A percentile compares a stretch with the other conserved stretches of the same genome.
phyloP scores from a whole-genome alignment of 1,140 invertebrate genomes.

The Pogonomyrmex barbatus region DNA sequence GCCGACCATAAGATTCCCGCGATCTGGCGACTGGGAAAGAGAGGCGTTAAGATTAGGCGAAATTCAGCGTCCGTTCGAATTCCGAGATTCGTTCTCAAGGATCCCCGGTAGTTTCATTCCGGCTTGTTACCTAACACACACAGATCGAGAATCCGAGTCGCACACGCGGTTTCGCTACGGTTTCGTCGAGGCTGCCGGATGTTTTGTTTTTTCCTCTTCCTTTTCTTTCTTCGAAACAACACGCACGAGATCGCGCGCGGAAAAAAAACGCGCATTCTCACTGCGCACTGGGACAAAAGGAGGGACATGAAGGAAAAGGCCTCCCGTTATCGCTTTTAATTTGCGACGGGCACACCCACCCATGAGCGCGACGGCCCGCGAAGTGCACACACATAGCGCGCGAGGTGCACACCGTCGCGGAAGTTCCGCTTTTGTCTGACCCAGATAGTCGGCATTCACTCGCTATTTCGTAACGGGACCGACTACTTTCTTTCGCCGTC shows the following conservation, averaged over 20 bases:
- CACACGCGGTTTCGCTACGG: not conserved
- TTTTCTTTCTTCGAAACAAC: not conserved
- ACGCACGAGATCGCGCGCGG: not conserved
- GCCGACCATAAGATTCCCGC: not conserved
- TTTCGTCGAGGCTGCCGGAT: not conserved
- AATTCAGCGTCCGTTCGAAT: not conserved
- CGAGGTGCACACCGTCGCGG: conserved; percentile 68
- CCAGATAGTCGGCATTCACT: conserved; percentile 84
- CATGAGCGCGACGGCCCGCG: conserved; percentile 1
- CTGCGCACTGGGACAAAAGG: not conserved
- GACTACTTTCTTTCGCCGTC: conserved; percentile 83
- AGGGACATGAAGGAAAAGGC: not conserved
- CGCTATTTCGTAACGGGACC: conserved; percentile 85
- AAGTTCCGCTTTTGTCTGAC: conserved; percentile 85
- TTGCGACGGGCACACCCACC: conserved; percentile 15
- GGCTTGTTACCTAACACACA: conserved; percentile 14
- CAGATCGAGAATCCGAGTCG: not conserved
- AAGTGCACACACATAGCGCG: conserved; percentile 19
- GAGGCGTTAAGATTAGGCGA: not conserved
- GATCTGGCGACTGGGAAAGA: not conserved
- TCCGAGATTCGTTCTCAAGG: conserved; percentile 4
- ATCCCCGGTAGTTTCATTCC: not conserved
- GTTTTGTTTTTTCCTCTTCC: not conserved
- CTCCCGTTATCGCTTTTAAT: conserved; percentile 6
- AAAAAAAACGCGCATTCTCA: not conserved